A percentile compares a stretch with the other conserved stretches of the same genome.
These are phyloP conservation scores for Erythrolamprus reginae DNA, from an alignment of 2,113 vertebrate species.

Conservation along the genomic window DNA sequence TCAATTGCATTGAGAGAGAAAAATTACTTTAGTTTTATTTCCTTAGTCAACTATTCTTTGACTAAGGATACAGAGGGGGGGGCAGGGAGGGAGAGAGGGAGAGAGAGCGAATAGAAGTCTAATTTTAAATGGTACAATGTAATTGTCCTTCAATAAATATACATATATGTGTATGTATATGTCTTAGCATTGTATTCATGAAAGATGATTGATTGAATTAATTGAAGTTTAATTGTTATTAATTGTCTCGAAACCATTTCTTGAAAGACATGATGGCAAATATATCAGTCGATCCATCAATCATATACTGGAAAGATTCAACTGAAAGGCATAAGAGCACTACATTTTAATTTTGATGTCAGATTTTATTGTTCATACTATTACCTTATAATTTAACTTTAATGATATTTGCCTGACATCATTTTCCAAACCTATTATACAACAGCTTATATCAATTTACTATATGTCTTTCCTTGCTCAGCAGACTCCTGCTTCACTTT, in stretches of 20 bases:
- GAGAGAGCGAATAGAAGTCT: too few relatives aligned
- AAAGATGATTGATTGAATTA: not conserved
- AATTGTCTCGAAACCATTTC: not conserved
- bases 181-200: not conserved
- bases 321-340: not conserved
- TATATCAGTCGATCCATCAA: not conserved
- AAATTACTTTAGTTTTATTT: not conserved
- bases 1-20: not conserved
- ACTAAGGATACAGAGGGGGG: too few relatives aligned
- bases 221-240: not conserved
- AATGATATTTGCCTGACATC: not conserved
- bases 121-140: not conserved
- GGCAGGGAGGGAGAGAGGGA: too few relatives aligned
- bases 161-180: not conserved
- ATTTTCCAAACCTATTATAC: not conserved
- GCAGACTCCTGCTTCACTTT: not conserved
- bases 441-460: not conserved
- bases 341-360: not conserved
- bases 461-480: not conserved
- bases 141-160: not conserved
- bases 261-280: not conserved
- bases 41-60: not conserved
- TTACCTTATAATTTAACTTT: not conserved
- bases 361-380: not conserved
- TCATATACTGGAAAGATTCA: not conserved